Percentiles rank a stretch among this genome's conserved stretches.
phyloP scores from a whole-genome alignment of 2,888 invertebrate genomes.

The Abrostola tripartita region DNA sequence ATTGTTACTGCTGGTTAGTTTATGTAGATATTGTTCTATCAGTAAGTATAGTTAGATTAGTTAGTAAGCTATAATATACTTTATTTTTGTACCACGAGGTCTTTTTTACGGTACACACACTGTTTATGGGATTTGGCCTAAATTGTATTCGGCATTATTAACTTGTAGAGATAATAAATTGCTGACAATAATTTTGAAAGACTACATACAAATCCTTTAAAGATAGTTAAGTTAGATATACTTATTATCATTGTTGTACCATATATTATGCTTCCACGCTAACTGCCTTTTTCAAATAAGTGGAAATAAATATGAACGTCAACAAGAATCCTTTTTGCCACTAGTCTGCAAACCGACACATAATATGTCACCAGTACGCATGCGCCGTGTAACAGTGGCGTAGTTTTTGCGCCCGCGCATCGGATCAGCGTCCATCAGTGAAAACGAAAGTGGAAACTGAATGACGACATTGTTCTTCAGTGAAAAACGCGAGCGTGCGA shows the following conservation, averaged over 20 bases:
- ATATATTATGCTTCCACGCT: not conserved
- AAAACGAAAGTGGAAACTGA: slow-evolving; percentile 86
- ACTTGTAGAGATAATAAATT: no score
- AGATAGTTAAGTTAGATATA: no score
- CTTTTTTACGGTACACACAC: no score
- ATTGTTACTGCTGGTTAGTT: not conserved
- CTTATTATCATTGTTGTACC: no score
- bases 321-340: not conserved
- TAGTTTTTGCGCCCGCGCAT: slow-evolving; percentile 71
- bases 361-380: slow-evolving; percentile 52
- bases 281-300: not conserved
- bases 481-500: slow-evolving; percentile 76
- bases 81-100: not conserved
- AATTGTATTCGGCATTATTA: no score
- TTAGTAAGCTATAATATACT: no score
- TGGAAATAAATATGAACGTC: no score
- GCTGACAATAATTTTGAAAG: no score
- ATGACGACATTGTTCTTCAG: slow-evolving; percentile 82
- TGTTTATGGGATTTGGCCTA: no score
- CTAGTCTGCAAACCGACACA: slow-evolving; percentile 14
- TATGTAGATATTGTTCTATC: not conserved
- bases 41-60: no score
- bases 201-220: no score
- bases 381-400: slow-evolving; percentile 48
- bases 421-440: slow-evolving; percentile 71